A percentile compares a stretch with the other conserved stretches of the same genome.
These are phyloP conservation scores for Oreochromis tanganicae DNA, from an alignment of 2,113 vertebrate species.

Conservation along the genomic window DNA sequence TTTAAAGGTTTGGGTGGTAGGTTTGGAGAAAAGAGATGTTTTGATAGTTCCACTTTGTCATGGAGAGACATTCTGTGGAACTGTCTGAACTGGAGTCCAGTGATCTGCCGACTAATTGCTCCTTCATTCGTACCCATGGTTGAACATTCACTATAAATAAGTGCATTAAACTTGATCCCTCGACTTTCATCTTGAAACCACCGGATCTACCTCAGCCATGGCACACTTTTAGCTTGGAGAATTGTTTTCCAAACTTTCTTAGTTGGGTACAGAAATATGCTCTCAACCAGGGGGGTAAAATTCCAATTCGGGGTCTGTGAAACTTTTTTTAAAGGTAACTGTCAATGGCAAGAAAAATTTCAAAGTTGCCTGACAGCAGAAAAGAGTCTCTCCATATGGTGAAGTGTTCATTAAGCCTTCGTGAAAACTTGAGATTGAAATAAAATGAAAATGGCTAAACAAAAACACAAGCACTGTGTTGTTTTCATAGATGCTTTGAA, in stretches of 20 bases:
- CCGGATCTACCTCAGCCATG: not conserved
- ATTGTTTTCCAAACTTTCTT: not conserved
- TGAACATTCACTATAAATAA: not conserved
- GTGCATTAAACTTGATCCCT: not conserved
- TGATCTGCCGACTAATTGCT: not conserved
- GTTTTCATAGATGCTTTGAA: not conserved
- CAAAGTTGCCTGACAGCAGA: not conserved
- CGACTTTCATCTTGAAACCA: not conserved
- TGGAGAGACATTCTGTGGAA: not conserved
- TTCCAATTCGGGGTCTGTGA: not conserved
- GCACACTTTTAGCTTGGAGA: not conserved
- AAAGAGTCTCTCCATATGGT: not conserved
- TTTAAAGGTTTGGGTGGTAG: not conserved
- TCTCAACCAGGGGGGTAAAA: not conserved
- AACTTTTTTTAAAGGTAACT: not conserved
- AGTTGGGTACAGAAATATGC: not conserved
- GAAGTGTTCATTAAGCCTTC: not conserved
- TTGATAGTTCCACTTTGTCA: not conserved
- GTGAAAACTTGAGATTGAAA: not conserved
- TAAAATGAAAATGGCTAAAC: not conserved
- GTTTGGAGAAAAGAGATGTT: not conserved
- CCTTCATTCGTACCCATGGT: not conserved
- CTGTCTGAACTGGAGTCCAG: not conserved
- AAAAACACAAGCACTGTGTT: not conserved
- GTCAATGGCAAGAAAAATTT: not conserved